Conservation (phyloP, 2,113 vertebrate species). For the Proterorhinus semilunaris region DNA sequence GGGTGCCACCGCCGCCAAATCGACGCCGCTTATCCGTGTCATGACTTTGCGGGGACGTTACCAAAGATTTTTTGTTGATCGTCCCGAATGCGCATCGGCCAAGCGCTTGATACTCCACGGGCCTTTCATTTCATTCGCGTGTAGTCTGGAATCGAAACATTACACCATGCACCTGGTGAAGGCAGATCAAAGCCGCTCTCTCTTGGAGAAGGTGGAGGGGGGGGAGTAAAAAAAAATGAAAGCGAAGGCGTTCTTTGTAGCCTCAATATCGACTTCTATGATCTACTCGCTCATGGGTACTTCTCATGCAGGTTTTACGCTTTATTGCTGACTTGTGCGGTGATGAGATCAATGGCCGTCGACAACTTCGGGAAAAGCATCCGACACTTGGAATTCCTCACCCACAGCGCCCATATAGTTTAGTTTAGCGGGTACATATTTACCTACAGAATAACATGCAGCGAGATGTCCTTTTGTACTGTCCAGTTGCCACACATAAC, state of each 20-base stretch:
- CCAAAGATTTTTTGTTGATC: conserved; percentile 29
- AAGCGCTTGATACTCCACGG: conserved; percentile 41
- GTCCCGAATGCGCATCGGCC: conserved; percentile 41
- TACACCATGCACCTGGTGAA: conserved; percentile 22
- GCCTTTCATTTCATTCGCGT: conserved; percentile 11
- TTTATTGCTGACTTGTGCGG: conserved; percentile 16
- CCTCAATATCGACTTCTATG: conserved; percentile 30
- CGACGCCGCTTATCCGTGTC: conserved; percentile 48
- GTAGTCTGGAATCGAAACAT: conserved; percentile 17
- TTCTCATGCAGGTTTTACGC: conserved; percentile 38
- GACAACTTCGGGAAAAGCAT: no score
- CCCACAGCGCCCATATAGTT: conserved; percentile 32
- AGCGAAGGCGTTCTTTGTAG: conserved; percentile 40
- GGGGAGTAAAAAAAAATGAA: conserved; percentile 25
- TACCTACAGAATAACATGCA: no score
- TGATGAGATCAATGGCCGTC: no score
- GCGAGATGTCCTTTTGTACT: no score
- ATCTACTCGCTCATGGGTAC: conserved; percentile 50
- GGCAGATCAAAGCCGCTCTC: conserved; percentile 49
- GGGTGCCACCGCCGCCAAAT: conserved; percentile 16
- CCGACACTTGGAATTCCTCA: no score
- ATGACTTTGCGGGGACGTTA: conserved; percentile 66
- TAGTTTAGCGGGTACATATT: no score
- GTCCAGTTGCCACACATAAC: no score
- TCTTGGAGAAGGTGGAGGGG: conserved; percentile 4